Conservation (phyloP, 2,113 vertebrate species). For the Oceanodroma tethys region DNA sequence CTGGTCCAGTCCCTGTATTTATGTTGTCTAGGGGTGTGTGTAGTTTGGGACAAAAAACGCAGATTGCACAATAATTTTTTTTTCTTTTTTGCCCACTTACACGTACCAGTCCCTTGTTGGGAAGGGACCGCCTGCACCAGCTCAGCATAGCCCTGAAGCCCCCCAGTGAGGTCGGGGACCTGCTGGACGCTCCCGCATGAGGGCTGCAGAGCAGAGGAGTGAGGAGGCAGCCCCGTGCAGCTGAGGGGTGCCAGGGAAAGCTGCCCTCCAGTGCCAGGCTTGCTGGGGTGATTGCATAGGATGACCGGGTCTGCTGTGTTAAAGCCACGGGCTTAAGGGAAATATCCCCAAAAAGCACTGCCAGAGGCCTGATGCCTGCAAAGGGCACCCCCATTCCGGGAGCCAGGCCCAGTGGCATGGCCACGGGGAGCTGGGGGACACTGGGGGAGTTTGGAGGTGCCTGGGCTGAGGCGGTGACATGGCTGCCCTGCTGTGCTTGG, state of each 20-base stretch:
- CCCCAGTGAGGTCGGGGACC: not conserved
- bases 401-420: not conserved
- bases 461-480: not conserved
- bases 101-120: not conserved
- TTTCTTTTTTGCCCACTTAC: not conserved
- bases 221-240: not conserved
- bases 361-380: too few relatives aligned
- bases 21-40: not conserved
- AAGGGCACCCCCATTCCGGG: not conserved
- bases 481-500: too few relatives aligned
- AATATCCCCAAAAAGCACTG: not conserved
- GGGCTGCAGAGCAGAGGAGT: not conserved
- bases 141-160: not conserved
- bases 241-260: not conserved
- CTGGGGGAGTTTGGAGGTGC: rapidly evolving
- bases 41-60: not conserved
- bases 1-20: not conserved
- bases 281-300: too few relatives aligned
- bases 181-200: not conserved
- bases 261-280: rapidly evolving
- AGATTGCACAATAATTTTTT: constrained; percentile 36
- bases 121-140: not conserved
- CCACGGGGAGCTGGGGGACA: rapidly evolving
- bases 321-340: not conserved
- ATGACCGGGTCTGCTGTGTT: rapidly evolving